These are phyloP conservation scores for Mustelus asterias DNA, from an alignment of 2,113 vertebrate species.

Conservation along the genomic window DNA sequence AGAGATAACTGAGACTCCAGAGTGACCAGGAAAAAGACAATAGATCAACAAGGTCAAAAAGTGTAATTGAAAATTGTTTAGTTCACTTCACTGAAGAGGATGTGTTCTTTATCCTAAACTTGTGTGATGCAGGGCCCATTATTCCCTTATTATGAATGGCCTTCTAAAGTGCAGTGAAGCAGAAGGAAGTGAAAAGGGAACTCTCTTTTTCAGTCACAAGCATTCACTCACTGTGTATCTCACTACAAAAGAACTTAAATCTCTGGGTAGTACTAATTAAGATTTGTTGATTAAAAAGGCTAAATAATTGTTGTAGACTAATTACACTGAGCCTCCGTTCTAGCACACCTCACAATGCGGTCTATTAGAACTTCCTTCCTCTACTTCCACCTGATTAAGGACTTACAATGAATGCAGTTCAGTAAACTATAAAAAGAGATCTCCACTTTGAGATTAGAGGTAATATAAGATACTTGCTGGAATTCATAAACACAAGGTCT, in stretches of 20 bases:
- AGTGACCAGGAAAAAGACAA: background rate
- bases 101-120: background rate
- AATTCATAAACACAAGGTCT: background rate
- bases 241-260: slow-evolving; percentile 19
- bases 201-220: background rate
- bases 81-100: background rate
- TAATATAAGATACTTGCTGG: too few species aligned
- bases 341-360: slow-evolving; percentile 1
- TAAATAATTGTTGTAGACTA: slow-evolving; percentile 1
- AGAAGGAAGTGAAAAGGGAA: background rate
- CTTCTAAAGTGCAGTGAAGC: background rate
- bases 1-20: background rate
- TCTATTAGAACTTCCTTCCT: slow-evolving; percentile 31
- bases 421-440: background rate
- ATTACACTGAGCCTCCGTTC: background rate
- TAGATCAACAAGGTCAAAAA: background rate
- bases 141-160: slow-evolving; percentile 3
- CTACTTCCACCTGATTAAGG: slow-evolving; percentile 3
- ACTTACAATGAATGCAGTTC: background rate
- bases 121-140: background rate
- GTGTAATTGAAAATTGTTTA: slow-evolving; percentile 6
- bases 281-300: slow-evolving; percentile 20
- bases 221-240: background rate
- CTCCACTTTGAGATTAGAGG: background rate
- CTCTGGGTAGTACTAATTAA: background rate